phyloP scores from a whole-genome alignment of 2,797 vertebrate species.

The Poliocrania exsul region DNA sequence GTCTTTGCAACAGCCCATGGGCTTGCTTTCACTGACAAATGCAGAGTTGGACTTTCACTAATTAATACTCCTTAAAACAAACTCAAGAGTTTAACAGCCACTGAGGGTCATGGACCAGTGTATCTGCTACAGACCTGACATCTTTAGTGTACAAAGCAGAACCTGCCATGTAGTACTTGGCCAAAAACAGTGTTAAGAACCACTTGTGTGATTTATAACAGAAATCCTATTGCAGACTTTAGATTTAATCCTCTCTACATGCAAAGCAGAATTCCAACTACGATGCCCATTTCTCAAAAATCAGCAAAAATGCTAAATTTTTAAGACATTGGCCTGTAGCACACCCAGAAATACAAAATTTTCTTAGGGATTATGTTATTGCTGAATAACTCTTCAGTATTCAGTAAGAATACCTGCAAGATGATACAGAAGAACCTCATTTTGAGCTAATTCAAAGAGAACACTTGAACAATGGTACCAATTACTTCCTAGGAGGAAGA shows the following conservation, averaged over 20 bases:
- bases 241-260: background rate
- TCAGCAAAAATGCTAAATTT: background rate
- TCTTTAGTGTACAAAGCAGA: background rate
- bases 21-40: background rate
- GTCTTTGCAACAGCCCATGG: background rate
- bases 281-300: background rate
- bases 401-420: background rate
- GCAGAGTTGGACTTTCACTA: background rate
- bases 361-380: background rate
- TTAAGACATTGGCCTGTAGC: background rate
- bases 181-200: background rate
- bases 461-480: background rate
- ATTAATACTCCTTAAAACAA: background rate
- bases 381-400: background rate
- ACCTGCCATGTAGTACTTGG: background rate
- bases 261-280: background rate
- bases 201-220: rapidly evolving
- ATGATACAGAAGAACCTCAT: background rate
- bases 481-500: background rate
- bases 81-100: background rate
- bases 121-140: background rate
- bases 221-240: background rate
- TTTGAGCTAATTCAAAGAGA: background rate
- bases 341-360: background rate
- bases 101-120: background rate